Evolutionary conservation across 2,888 invertebrate genomes (phyloP).

Genomic region (Spisula solida): DNA sequence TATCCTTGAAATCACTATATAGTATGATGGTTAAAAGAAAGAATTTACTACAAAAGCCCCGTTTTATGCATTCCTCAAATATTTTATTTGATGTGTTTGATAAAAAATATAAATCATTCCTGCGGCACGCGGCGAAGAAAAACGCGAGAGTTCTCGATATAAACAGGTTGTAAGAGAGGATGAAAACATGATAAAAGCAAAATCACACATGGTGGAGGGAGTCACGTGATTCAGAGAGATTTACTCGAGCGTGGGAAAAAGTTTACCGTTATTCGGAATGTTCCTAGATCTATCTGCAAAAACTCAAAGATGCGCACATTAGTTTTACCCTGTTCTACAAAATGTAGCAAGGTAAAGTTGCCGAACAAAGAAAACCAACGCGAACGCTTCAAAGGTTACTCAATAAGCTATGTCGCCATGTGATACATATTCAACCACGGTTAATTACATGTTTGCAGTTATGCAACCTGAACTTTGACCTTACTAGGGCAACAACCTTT

Average conservation of each 20-base stretch:
- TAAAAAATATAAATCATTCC: constrained; percentile 52
- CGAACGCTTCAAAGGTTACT: no score
- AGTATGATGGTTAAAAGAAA: constrained; percentile 16
- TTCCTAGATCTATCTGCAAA: constrained; percentile 42
- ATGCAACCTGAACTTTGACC: no score
- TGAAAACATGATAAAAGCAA: constrained; percentile 68
- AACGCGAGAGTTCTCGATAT: constrained; percentile 57
- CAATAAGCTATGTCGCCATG: no score
- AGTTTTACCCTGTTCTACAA: constrained; percentile 20
- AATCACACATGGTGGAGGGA: constrained; percentile 61
- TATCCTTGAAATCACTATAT: neutral
- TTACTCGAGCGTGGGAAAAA: constrained; percentile 70
- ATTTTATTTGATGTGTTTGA: constrained; percentile 40
- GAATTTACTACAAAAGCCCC: constrained; percentile 34
- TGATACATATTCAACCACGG: no score
- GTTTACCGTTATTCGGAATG: constrained; percentile 66
- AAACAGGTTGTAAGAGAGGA: constrained; percentile 69
- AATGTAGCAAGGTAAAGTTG: neutral
- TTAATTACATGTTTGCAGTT: no score
- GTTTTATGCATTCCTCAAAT: constrained; percentile 39
- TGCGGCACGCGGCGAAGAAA: constrained; percentile 39
- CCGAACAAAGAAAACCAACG: constrained; percentile 3
- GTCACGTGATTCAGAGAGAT: constrained; percentile 64
- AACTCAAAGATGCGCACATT: neutral
- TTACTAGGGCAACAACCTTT: neutral